Evolutionary conservation across 2,797 vertebrate species (phyloP).

Genomic region (Poeciliopsis infans): DNA sequence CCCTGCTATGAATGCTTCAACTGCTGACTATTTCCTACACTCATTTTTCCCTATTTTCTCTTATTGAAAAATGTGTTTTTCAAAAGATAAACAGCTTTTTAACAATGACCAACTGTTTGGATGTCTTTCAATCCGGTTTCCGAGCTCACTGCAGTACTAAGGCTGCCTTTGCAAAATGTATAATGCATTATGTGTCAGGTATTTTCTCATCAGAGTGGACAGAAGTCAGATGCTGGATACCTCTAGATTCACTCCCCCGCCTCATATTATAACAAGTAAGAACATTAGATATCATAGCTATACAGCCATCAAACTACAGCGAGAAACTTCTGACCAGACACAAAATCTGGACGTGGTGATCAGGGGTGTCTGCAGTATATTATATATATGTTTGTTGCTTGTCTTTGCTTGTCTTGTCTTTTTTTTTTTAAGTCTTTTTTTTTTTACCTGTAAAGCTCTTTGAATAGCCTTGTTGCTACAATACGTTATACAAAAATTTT

Average conservation of each 20-base stretch:
- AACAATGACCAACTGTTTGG: neutral
- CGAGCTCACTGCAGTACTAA: neutral
- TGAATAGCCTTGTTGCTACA: neutral
- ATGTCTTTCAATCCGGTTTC: too few relatives aligned
- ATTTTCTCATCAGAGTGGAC: neutral
- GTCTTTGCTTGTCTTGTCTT: too few relatives aligned
- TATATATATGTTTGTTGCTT: too few relatives aligned
- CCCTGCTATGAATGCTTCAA: neutral
- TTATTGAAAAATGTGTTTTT: neutral
- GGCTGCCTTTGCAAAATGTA: neutral
- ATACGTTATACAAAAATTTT: neutral
- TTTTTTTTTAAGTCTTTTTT: too few relatives aligned
- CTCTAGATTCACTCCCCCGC: neutral
- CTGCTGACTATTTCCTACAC: neutral
- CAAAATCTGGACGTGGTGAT: neutral
- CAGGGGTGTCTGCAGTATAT: too few relatives aligned
- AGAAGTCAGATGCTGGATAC: neutral
- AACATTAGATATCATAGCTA: neutral
- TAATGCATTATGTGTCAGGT: neutral
- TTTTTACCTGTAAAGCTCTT: too few relatives aligned
- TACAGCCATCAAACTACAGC: neutral
- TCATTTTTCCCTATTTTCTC: neutral
- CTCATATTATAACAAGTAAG: neutral
- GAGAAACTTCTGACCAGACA: neutral
- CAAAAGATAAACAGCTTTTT: neutral